These are phyloP conservation scores for Bombus ignitus DNA, from an alignment of 1,140 invertebrate species.

Conservation along the genomic window DNA sequence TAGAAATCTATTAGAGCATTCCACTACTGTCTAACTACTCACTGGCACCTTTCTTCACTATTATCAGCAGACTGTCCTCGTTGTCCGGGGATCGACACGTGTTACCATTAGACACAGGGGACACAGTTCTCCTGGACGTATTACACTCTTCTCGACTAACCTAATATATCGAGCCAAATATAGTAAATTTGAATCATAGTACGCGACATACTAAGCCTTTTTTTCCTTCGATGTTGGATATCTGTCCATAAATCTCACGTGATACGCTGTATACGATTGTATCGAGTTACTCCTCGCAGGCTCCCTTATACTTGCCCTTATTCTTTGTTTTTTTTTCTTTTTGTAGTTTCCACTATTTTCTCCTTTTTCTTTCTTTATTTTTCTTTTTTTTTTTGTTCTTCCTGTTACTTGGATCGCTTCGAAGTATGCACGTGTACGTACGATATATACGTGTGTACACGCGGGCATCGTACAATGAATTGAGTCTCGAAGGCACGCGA, in stretches of 20 bases:
- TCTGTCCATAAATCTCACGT: constrained; percentile 58
- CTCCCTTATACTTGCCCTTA: constrained; percentile 50
- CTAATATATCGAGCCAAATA: constrained; percentile 26
- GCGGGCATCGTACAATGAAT: constrained; percentile 23
- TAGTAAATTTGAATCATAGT: constrained; percentile 24
- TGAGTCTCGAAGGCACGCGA: constrained; percentile 66
- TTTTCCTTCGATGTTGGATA: constrained; percentile 41
- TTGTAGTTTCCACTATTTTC: background rate
- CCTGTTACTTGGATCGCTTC: constrained; percentile 34
- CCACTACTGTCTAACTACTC: constrained; percentile 64
- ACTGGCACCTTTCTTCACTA: constrained; percentile 74
- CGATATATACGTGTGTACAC: background rate
- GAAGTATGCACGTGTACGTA: background rate
- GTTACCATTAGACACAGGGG: constrained; percentile 40
- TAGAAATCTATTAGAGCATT: constrained; percentile 59
- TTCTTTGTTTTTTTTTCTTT: background rate
- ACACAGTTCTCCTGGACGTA: background rate
- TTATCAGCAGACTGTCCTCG: constrained; percentile 65
- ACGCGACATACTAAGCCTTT: background rate
- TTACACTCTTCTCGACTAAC: constrained; percentile 38
- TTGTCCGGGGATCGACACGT: constrained; percentile 57
- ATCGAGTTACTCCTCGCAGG: constrained; percentile 60
- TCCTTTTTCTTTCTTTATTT: background rate
- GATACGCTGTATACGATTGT: constrained; percentile 35
- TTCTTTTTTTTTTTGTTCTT: background rate